Conservation (phyloP, 2,797 vertebrate species). For the Hydrophis major region DNA sequence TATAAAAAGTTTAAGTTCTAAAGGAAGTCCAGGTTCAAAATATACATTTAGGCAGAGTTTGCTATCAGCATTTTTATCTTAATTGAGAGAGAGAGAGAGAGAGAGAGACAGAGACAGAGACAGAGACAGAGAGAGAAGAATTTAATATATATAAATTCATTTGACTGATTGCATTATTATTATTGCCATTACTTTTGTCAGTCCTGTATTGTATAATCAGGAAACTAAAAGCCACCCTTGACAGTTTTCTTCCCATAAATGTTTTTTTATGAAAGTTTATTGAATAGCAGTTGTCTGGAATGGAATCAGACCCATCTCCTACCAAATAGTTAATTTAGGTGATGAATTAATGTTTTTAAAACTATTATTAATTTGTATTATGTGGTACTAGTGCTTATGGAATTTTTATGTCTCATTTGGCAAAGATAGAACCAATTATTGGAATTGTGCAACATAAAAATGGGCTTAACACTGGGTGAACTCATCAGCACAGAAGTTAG, state of each 20-base stretch:
- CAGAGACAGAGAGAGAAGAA: not conserved
- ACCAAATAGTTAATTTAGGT: not conserved
- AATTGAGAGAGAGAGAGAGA: not conserved
- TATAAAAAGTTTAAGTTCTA: not conserved
- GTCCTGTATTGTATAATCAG: not conserved
- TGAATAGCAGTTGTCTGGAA: not conserved
- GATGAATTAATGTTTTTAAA: not conserved
- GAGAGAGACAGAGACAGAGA: too few relatives aligned
- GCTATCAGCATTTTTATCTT: not conserved
- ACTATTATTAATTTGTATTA: not conserved
- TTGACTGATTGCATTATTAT: not conserved
- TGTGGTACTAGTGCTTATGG: not conserved
- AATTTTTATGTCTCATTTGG: not conserved
- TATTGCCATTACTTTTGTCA: not conserved
- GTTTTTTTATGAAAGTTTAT: not conserved
- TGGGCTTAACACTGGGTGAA: not conserved
- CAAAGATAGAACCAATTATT: not conserved
- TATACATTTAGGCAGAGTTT: not conserved
- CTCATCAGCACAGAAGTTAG: not conserved
- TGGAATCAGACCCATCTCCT: not conserved
- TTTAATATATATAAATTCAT: not conserved
- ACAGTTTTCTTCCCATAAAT: not conserved
- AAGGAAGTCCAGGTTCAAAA: slow-evolving; percentile 23
- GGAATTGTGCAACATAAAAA: not conserved
- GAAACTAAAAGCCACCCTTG: not conserved